These are phyloP conservation scores for Aphelenchoides fujianensis DNA, from an alignment of 1,140 invertebrate species.

Conservation along the genomic window DNA sequence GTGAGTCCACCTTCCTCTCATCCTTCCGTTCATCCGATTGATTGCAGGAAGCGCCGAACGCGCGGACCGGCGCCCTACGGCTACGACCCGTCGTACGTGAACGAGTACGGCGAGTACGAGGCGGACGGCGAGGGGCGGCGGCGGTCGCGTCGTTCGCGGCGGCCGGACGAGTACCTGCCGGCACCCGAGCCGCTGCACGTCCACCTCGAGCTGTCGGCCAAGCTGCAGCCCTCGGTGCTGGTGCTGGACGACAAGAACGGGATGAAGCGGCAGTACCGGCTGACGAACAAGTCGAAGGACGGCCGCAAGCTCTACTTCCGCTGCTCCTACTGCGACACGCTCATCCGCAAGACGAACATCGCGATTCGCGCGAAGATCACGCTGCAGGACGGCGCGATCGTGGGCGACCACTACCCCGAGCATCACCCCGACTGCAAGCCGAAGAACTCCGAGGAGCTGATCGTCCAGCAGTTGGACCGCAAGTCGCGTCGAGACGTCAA, in stretches of 20 bases:
- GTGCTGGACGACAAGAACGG: conserved; percentile 49
- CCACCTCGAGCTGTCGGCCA: conserved; percentile 46
- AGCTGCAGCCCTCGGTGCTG: conserved; percentile 44
- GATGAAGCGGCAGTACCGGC: conserved; percentile 47
- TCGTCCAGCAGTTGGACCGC: conserved; percentile 47
- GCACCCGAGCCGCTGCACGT: conserved; percentile 22
- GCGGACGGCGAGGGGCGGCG: neutral
- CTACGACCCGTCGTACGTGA: neutral
- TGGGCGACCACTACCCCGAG: conserved; percentile 37
- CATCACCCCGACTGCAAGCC: conserved; percentile 48
- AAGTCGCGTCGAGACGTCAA: conserved; percentile 45
- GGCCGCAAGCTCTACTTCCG: conserved; percentile 50
- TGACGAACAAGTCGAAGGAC: conserved; percentile 43
- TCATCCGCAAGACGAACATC: conserved; percentile 42
- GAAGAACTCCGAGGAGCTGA: conserved; percentile 36
- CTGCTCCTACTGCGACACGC: conserved; percentile 46
- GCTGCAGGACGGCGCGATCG: conserved; percentile 19
- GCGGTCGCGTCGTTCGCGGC: conserved; percentile 6
- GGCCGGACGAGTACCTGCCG: neutral
- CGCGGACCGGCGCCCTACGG: conserved; percentile 17
- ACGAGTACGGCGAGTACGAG: conserved; percentile 3
- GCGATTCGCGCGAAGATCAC: conserved; percentile 47
- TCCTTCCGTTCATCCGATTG: neutral
- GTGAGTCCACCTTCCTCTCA: neutral
- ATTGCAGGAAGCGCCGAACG: conserved; percentile 20